Evolutionary conservation across 2,888 invertebrate genomes (phyloP).

Genomic region (Diabrotica balteata): DNA sequence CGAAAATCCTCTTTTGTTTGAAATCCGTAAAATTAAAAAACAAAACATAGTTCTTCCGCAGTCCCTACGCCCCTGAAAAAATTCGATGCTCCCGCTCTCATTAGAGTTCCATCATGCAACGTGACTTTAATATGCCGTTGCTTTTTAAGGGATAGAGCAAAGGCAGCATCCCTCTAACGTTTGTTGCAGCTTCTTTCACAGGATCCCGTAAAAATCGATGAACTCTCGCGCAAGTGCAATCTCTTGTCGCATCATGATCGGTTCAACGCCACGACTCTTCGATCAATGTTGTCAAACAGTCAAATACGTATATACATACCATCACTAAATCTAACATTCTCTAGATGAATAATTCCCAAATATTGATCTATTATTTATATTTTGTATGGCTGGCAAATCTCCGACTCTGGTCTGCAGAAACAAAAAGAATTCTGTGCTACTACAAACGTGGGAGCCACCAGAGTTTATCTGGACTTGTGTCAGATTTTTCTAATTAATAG

Average conservation of each 20-base stretch:
- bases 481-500: constrained; percentile 1
- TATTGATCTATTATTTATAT: background rate
- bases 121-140: constrained; percentile 36
- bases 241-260: constrained; percentile 55
- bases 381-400: too few relatives aligned
- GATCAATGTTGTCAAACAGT: constrained; percentile 26
- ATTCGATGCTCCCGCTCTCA: constrained; percentile 31
- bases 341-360: background rate
- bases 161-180: constrained; percentile 39
- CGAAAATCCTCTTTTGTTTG: too few relatives aligned
- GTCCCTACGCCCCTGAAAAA: constrained; percentile 25
- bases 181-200: constrained; percentile 51
- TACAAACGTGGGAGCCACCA: too few relatives aligned
- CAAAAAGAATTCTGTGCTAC: too few relatives aligned
- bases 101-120: constrained; percentile 40
- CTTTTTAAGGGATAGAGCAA: constrained; percentile 29
- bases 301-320: constrained; percentile 8
- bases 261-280: constrained; percentile 21
- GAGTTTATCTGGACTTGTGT: background rate
- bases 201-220: constrained; percentile 57
- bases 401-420: too few relatives aligned
- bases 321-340: background rate
- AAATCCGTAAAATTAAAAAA: too few relatives aligned
- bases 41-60: background rate
- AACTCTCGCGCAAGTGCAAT: constrained; percentile 56